These are phyloP conservation scores for Globia sparganii DNA, from an alignment of 2,888 invertebrate species.

Conservation along the genomic window DNA sequence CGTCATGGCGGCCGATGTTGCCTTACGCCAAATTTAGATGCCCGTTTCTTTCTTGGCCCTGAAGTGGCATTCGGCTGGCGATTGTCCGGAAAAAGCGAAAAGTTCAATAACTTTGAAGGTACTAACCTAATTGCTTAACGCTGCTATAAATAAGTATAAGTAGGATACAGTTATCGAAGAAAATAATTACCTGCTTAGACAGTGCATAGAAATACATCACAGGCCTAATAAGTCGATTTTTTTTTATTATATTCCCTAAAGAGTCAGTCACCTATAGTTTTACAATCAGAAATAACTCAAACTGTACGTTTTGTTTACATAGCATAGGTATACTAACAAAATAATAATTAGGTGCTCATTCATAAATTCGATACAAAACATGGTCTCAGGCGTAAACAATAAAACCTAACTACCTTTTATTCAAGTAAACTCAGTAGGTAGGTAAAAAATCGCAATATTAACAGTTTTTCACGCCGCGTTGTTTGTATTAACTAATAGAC, in stretches of 20 bases:
- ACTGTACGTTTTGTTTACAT: background rate
- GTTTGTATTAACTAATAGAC: background rate
- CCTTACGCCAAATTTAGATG: constrained; percentile 88
- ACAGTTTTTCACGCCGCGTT: constrained; percentile 4
- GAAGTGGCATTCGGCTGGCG: constrained; percentile 64
- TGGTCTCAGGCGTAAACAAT: background rate
- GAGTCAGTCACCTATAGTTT: background rate
- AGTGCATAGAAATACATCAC: background rate
- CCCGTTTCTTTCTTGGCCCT: constrained; percentile 76
- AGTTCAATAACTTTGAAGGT: constrained; percentile 62
- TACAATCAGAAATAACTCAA: no score
- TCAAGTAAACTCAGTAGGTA: background rate
- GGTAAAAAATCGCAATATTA: background rate
- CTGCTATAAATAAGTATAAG: background rate
- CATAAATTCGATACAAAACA: background rate
- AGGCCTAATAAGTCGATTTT: no score
- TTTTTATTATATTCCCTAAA: background rate
- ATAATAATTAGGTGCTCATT: background rate
- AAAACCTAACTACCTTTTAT: background rate
- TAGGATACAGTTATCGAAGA: background rate
- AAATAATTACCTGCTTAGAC: background rate
- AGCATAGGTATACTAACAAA: background rate
- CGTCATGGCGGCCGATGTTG: constrained; percentile 86
- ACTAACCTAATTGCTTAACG: background rate
- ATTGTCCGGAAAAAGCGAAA: constrained; percentile 63